Conservation (phyloP, 1,140 invertebrate genomes). For the Whitmania pigra region DNA sequence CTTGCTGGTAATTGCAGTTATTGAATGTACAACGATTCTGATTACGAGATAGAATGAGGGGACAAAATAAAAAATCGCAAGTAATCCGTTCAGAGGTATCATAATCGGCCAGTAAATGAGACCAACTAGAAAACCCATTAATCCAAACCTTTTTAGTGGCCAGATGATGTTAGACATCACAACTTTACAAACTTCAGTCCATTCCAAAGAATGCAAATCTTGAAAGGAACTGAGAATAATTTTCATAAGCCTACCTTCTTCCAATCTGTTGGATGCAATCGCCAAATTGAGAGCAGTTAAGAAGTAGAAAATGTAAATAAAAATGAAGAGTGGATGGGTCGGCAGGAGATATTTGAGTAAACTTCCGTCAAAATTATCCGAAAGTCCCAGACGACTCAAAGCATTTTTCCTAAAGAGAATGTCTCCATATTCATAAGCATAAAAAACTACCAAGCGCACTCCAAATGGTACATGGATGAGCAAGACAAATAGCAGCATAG, state of each 20-base stretch:
- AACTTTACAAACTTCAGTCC: conserved; percentile 21
- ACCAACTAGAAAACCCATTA: conserved; percentile 32
- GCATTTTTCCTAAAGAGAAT: conserved; percentile 27
- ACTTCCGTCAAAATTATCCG: conserved; percentile 30
- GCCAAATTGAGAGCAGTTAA: conserved; percentile 31
- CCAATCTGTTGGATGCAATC: conserved; percentile 20
- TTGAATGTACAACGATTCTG: conserved; percentile 33
- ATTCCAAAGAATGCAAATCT: conserved; percentile 34
- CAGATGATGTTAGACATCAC: conserved; percentile 22
- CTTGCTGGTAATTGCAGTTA: not conserved
- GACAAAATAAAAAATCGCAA: conserved; percentile 34
- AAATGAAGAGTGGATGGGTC: conserved; percentile 34
- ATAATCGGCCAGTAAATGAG: conserved; percentile 31
- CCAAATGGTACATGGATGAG: conserved; percentile 35
- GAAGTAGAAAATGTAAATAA: conserved; percentile 34
- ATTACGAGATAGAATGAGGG: conserved; percentile 35
- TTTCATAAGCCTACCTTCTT: conserved; percentile 18
- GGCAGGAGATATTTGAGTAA: conserved; percentile 36
- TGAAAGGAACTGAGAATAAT: conserved; percentile 26
- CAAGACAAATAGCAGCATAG: conserved; percentile 30
- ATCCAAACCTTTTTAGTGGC: conserved; percentile 28
- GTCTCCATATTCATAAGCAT: conserved; percentile 34
- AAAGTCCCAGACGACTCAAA: conserved; percentile 26
- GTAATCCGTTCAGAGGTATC: conserved; percentile 29
- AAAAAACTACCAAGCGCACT: conserved; percentile 35